Conservation (phyloP, 2,888 invertebrate species). For the Cheilosia scutellata region DNA sequence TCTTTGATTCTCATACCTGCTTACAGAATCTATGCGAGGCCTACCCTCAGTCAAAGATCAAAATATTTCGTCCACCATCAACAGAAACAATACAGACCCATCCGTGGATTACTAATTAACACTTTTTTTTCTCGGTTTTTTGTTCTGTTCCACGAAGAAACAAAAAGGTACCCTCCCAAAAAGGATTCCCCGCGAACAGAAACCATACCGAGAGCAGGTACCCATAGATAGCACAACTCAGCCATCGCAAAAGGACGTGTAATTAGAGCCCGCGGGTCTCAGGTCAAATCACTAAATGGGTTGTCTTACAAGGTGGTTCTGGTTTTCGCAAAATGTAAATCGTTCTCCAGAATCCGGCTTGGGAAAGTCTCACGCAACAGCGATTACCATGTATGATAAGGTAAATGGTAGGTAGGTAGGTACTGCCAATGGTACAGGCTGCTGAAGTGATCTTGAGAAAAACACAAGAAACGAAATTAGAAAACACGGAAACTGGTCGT, state of each 20-base stretch:
- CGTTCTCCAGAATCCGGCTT: constrained; percentile 19
- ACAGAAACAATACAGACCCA: constrained; percentile 35
- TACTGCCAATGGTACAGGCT: not conserved
- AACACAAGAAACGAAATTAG: not conserved
- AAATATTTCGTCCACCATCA: constrained; percentile 34
- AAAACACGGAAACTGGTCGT: constrained; percentile 36
- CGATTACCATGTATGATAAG: constrained; percentile 26
- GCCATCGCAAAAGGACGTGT: constrained; percentile 42
- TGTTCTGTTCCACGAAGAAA: constrained; percentile 25
- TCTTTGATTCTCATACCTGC: constrained; percentile 37
- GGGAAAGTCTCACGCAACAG: constrained; percentile 54
- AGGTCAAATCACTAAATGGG: constrained; percentile 55
- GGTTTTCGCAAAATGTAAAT: constrained; percentile 29
- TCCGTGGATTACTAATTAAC: constrained; percentile 60
- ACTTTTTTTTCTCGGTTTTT: constrained; percentile 16
- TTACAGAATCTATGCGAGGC: not conserved
- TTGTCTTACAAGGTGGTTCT: constrained; percentile 50
- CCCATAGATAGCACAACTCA: constrained; percentile 3
- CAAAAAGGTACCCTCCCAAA: constrained; percentile 7
- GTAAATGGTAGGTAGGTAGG: not conserved
- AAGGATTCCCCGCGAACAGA: constrained; percentile 45
- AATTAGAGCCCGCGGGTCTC: constrained; percentile 47
- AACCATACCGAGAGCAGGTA: constrained; percentile 39
- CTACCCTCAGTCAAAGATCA: constrained; percentile 36
- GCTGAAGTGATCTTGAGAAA: constrained; percentile 1